Evolutionary conservation across 2,113 vertebrate genomes (phyloP).

Genomic region (Scopus umbretta): DNA sequence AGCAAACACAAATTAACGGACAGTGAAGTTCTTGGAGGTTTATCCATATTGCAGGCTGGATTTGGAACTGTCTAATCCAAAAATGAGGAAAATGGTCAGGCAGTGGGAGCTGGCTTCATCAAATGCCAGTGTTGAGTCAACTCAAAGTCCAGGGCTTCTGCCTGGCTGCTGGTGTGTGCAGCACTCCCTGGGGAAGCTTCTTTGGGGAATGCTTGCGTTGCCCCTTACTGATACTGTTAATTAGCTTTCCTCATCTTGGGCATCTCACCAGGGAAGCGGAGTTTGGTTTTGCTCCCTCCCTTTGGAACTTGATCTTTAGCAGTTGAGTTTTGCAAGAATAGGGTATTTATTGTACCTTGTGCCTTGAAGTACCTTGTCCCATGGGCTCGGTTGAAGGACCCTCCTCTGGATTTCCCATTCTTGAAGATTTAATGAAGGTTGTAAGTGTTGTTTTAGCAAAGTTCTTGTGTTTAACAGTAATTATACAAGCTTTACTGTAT

Average conservation of each 20-base stretch:
- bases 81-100: not conserved
- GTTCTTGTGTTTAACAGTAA: not conserved
- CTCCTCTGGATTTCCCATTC: not conserved
- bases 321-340: not conserved
- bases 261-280: not conserved
- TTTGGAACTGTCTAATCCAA: not conserved
- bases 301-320: not conserved
- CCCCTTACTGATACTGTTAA: not conserved
- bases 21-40: not conserved
- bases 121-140: accelerated
- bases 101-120: not conserved
- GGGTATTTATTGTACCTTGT: not conserved
- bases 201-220: no score
- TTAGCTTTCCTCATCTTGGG: not conserved
- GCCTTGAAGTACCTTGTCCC: not conserved
- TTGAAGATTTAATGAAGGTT: accelerated
- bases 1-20: not conserved
- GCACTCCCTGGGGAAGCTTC: not conserved
- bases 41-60: not conserved
- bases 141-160: accelerated
- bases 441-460: not conserved
- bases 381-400: not conserved
- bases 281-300: not conserved
- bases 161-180: accelerated
- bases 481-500: not conserved